Base-by-base conservation (phyloP, 2,113 vertebrate species). In the Aspiorhynchus laticeps region DNA sequence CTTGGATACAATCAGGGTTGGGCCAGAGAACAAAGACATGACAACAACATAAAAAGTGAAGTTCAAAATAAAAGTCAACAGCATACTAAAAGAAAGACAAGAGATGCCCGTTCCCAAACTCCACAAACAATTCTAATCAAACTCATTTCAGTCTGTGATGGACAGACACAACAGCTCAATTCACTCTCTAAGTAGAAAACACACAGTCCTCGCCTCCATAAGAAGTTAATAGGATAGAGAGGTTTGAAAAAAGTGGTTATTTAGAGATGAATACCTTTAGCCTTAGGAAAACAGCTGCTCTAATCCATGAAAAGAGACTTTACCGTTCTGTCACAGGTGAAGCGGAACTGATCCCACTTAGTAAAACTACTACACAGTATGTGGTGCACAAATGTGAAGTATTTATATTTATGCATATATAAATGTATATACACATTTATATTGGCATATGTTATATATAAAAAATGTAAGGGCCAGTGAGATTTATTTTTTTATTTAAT, bases 201-300 rank as follows among this genome's bases (percentile, higher is more conserved):
- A 71, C 26, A 36, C 17, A 71, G 28, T 24, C 26, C 17, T 83
- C 28, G 0, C 28, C 19, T 71, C 63, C 12, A 33, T n/a, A 33
- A 71, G 63, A 71, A 53, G 43, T 17, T 71, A 83, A 71, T n/a
- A 83, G 10, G 19, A 67, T 83, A 11, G 15, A 83, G 26, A 61
- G 61, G 31, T 80, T 80, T 43, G n/a, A 41, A 28, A 80, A 28
- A 8, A 69, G 80, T 7, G 9, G 80, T 65, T 26, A 43, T 69
- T 83, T 69, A 83, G n/a, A 69, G 80, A 69, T 67, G 10, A 83
- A 48, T 28, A 69, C 43, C 19, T 67, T 31, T 83, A 19, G 80
- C 80, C 80, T 83, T 19, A 69, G 63, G 63, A 69, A 46, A 28
- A 83, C 80, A 83, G 80, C 63, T 69, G 80, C 61, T 67, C 61